A percentile compares a stretch with the other conserved stretches of the same genome.
Evolutionary conservation across 2,113 vertebrate genomes (phyloP).

Genomic region (Promerops cafer): DNA sequence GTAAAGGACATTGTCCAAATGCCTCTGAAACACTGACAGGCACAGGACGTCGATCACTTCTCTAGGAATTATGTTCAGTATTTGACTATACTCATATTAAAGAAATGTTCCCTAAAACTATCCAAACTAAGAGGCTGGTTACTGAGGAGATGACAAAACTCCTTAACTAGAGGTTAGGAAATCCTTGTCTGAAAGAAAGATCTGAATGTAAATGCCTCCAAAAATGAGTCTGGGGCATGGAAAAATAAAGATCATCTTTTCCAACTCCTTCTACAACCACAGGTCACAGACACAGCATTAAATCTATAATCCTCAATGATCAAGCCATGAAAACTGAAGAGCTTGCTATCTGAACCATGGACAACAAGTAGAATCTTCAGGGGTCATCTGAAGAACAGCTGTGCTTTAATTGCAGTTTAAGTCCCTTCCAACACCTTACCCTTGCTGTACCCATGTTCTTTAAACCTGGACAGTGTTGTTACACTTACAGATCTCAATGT

Average conservation of each 20-base stretch:
- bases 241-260: not conserved
- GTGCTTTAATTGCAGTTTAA: not conserved
- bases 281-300: not conserved
- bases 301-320: not conserved
- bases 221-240: not conserved
- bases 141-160: not conserved
- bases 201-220: not conserved
- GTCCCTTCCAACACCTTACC: not conserved
- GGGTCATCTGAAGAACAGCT: not conserved
- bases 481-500: not conserved
- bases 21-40: not conserved
- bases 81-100: not conserved
- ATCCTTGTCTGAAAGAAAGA: not conserved
- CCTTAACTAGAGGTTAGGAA: not conserved
- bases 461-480: not conserved
- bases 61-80: not conserved
- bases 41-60: rapidly evolving
- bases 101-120: not conserved
- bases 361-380: not conserved
- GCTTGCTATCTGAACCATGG: not conserved
- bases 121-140: not conserved
- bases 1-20: not conserved
- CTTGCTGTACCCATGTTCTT: not conserved
- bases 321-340: not conserved
- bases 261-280: not conserved